Base-by-base conservation (phyloP, 2,888 invertebrate genomes). In the Cheilosia urbana region DNA sequence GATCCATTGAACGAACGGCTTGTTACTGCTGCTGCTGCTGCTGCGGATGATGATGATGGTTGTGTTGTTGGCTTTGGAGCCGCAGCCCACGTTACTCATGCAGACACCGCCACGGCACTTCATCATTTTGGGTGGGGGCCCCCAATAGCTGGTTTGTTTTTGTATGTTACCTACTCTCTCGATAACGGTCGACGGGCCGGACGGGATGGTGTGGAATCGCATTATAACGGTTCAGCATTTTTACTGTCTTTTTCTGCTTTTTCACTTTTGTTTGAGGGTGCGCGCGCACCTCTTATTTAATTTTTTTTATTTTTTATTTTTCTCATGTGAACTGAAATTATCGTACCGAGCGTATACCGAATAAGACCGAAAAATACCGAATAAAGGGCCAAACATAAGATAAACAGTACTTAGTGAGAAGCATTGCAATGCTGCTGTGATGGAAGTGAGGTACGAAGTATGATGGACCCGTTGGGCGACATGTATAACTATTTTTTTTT, bases 251-350 rank as follows among this genome's bases (percentile, higher is more conserved):
- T 75, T 85, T 80, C 80, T 71, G 80, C 55, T 85, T 71, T 85
- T 85, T 85, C 81, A 81, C 85, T 81, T 81, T 85, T 85, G 66
- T 81, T 81, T 85, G 80, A 77, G 85, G 72, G 85, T 76, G 71
- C 80, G 78, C 78, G 72, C 78, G 73, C 63, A 85, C 80, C 85
- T 85, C 85, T 81, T 85, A 71, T 85, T 85, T 84, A 51, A 79
- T 84, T 80, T 2, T 30, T 27, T 1, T 6, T 5, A 3, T 21
- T 1, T 9, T 30, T 9, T 83, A 68, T 69, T 53, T n/a, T 71
- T 49, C 7, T 69, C 85, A 81, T 76, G 80, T 81, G 68, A 85
- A 80, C 81, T 58, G 62, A 62, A 85, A 65, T 79, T 69, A 63
- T 21, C 73, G 58, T 69, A 75, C 79, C 75, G 65, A 75, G 55